Evolutionary conservation across 2,797 vertebrate genomes (phyloP), one percentile per base, ranked within the genome.

Genomic region (Ctenochaetus hawaiiensis): DNA sequence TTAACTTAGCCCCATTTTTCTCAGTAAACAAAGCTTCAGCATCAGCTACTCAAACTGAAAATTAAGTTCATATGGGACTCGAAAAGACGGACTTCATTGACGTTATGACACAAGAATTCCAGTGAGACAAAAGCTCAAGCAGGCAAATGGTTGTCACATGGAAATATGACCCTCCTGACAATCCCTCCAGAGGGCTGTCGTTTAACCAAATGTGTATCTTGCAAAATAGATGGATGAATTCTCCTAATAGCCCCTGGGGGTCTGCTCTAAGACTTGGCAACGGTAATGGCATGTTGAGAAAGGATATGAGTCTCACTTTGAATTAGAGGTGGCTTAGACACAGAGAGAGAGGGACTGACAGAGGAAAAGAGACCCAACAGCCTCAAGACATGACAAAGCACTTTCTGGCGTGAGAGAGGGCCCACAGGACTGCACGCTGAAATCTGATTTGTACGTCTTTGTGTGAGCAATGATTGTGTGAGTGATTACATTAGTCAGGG

Each of bases 141-240:
- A 71, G 37, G 72, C 77, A 80, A 80, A 84, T 84, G 72, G 75
- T 77, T 86, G 88, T 92, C 84, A 86, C 87, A 83, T 92, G 82
- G 84, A 91, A 91, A 90, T 82, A 77, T 75, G 87, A 83, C 68
- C 75, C 43, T 65, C 72, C 78, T 78, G 78, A 93, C 81, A 84
- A 79, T 72, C 81, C 63, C 82, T 85, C 74, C 56, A 53, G 79
- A 81, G 82, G 57, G 61, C 57, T 5, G 7, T 67, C 82, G 60
- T 84, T 89, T 89, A 88, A 83, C 87, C 89, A 91, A 92, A 91
- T 85, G 78, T 90, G 85, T 87, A 90, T 92, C 88, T 93, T 84
- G 78, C 78, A 70, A 85, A 89, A 93, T 85, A 88, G 87, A 88
- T 82, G 75, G 73, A 90, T 89, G 73, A 5, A 83, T 88, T 90